Evolutionary conservation across 2,888 invertebrate species (phyloP).

Genomic region (Orchesellides sinensis): DNA sequence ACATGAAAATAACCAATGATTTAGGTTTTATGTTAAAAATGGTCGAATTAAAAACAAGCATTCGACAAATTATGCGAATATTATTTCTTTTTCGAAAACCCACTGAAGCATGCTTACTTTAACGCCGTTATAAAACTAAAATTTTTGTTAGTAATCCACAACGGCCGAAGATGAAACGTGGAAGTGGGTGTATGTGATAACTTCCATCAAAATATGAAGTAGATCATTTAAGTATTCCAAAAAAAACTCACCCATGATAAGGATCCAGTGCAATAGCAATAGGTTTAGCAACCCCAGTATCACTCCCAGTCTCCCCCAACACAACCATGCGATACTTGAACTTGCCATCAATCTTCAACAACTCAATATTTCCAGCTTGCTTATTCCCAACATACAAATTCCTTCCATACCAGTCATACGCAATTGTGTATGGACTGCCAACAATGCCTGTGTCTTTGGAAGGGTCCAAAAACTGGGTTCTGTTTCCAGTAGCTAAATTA

Average conservation of each 20-base stretch:
- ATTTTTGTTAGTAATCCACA: no score
- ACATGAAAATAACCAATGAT: no score
- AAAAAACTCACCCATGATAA: slow-evolving; percentile 88
- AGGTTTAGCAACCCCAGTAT: slow-evolving; percentile 91
- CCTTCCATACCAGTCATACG: slow-evolving; percentile 97
- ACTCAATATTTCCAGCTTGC: slow-evolving; percentile 92
- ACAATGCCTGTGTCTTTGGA: slow-evolving; percentile 87
- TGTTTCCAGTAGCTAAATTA: slow-evolving; percentile 90
- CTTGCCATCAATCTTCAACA: slow-evolving; percentile 90
- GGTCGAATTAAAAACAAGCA: no score
- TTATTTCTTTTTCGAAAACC: no score
- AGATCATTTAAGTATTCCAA: no score
- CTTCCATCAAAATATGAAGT: no score
- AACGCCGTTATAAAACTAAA: no score
- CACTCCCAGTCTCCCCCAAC: slow-evolving; percentile 90
- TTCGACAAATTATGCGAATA: no score
- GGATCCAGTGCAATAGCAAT: slow-evolving; percentile 94
- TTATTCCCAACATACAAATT: slow-evolving; percentile 96
- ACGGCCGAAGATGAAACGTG: no score
- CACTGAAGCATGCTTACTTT: no score
- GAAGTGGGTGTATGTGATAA: no score
- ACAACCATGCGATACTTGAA: slow-evolving; percentile 90
- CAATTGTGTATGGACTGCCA: slow-evolving; percentile 93
- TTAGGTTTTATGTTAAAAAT: no score
- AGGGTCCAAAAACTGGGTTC: slow-evolving; percentile 86